These are phyloP conservation scores for Parapsyche elsis DNA, from an alignment of 1,140 invertebrate species.

Conservation along the genomic window DNA sequence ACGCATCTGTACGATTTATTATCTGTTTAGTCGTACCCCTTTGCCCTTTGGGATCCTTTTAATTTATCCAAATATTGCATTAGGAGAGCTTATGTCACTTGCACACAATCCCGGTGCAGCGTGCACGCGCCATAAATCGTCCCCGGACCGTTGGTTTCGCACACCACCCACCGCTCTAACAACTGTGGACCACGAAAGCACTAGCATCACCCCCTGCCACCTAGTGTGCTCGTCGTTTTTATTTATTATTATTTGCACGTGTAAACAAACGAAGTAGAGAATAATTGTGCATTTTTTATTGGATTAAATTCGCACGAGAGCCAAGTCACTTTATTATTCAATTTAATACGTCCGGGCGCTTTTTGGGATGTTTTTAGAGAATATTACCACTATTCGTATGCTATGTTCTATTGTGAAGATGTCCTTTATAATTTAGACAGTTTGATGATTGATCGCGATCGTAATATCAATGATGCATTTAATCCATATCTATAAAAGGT, in stretches of 20 bases:
- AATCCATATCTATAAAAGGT: too few species aligned
- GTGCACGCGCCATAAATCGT: conserved; percentile 50
- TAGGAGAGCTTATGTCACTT: conserved; percentile 56
- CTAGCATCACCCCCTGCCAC: background rate
- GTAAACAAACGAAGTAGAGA: conserved; percentile 17
- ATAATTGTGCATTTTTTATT: background rate
- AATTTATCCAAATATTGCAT: conserved; percentile 57
- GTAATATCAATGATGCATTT: too few species aligned
- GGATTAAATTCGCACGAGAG: background rate
- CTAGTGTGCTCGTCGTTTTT: too few species aligned
- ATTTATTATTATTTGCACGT: conserved; percentile 31
- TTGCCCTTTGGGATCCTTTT: conserved; percentile 50
- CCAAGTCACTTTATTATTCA: too few species aligned
- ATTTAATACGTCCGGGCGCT: too few species aligned
- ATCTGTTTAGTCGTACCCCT: conserved; percentile 49
- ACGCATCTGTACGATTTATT: conserved; percentile 52
- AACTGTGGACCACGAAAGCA: background rate
- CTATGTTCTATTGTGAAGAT: too few species aligned
- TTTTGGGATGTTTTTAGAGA: too few species aligned
- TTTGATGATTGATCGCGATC: too few species aligned
- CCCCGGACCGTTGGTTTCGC: conserved; percentile 3
- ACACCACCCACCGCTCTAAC: conserved; percentile 4
- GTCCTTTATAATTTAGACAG: too few species aligned
- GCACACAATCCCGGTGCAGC: conserved; percentile 48
- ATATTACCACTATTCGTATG: too few species aligned